Evolutionary conservation across 2,888 invertebrate genomes (phyloP).

Genomic region (Rhaphigaster nebulosa): DNA sequence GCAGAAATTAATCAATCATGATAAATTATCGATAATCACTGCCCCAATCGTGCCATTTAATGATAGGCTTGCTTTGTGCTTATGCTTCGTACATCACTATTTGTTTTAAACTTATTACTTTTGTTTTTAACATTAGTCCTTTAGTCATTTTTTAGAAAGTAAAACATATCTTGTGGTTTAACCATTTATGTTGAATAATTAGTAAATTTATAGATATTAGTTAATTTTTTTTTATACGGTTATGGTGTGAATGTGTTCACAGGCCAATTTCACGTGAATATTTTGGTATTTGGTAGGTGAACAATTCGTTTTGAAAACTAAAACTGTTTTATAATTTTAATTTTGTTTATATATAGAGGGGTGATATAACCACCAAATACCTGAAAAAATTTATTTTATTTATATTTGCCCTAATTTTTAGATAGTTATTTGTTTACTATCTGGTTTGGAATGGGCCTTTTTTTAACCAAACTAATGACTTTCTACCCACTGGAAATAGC

Average conservation of each 20-base stretch:
- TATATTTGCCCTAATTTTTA: conserved; percentile 41
- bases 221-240: conserved; percentile 60
- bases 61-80: conserved; percentile 56
- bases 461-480: conserved; percentile 1
- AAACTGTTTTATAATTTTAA: conserved; percentile 54
- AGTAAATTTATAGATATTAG: conserved; percentile 61
- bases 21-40: conserved; percentile 57
- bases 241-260: conserved; percentile 56
- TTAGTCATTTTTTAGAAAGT: conserved; percentile 52
- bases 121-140: conserved; percentile 52
- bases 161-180: conserved; percentile 62
- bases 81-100: conserved; percentile 54
- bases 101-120: conserved; percentile 20
- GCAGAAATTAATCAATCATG: conserved; percentile 6
- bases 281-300: conserved; percentile 27
- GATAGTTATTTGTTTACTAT: conserved; percentile 43
- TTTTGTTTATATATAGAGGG: conserved; percentile 29
- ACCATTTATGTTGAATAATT: conserved; percentile 61
- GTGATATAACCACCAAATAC: conserved; percentile 9
- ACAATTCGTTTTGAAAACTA: conserved; percentile 15
- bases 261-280: conserved; percentile 50
- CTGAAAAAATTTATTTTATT: conserved; percentile 36
- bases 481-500: conserved; percentile 12
- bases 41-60: conserved; percentile 63
- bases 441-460: conserved; percentile 42